These are phyloP conservation scores for Catharus minimus DNA, from an alignment of 2,113 vertebrate genomes.

Conservation along the genomic window DNA sequence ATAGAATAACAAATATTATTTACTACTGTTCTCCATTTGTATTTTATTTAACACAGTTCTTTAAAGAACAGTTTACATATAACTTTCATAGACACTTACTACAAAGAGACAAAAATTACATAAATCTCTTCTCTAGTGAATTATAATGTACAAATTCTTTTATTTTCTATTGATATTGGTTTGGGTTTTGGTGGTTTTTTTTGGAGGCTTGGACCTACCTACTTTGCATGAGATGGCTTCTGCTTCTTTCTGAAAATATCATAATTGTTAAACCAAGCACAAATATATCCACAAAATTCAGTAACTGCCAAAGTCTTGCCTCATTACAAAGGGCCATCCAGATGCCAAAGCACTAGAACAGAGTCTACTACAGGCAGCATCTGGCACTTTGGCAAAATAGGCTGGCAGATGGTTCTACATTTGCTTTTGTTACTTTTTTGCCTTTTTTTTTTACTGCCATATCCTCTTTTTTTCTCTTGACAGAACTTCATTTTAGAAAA, in stretches of 20 bases:
- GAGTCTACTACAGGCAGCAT: neutral
- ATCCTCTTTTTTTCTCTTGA: neutral
- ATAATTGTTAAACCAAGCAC: neutral
- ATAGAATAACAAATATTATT: neutral
- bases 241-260: neutral
- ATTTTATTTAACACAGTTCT: neutral
- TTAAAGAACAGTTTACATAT: neutral
- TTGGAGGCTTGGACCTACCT: neutral
- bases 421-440: neutral
- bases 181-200: neutral
- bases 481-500: neutral
- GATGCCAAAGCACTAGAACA: neutral
- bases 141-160: neutral
- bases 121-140: neutral
- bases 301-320: neutral
- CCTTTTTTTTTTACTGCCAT: neutral
- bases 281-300: neutral
- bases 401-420: neutral
- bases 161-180: neutral
- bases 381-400: slow-evolving; percentile 9
- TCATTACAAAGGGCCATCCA: slow-evolving; percentile 5
- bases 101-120: neutral
- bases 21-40: neutral
- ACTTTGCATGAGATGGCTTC: neutral
- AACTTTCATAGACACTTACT: neutral